Conservation (phyloP, 2,113 vertebrate species). For the Microtus ochrogaster region DNA sequence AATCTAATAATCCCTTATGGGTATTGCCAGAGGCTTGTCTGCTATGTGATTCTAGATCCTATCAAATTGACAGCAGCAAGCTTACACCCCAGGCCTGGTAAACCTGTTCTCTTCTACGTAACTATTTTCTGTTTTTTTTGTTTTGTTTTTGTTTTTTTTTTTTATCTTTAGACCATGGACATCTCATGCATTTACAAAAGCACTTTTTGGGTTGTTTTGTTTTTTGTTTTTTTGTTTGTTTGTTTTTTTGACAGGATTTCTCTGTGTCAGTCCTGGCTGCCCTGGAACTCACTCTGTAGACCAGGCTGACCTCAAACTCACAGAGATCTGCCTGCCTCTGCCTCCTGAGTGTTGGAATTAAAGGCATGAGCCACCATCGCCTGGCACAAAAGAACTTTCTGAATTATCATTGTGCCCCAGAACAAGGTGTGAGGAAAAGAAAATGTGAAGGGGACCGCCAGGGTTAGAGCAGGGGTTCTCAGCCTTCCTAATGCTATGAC, state of each 20-base stretch:
- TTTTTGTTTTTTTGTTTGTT: too few relatives aligned
- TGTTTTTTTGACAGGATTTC: neutral
- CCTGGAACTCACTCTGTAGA: neutral
- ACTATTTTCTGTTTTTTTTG: neutral
- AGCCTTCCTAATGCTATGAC: neutral
- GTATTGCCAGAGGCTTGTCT: neutral
- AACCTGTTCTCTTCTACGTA: neutral
- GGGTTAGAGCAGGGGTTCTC: neutral
- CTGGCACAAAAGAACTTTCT: neutral
- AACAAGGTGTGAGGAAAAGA: neutral
- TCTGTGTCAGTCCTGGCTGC: neutral
- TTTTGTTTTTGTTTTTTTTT: neutral
- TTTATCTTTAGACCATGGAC: neutral
- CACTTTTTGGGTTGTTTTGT: too few relatives aligned
- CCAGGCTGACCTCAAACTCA: neutral
- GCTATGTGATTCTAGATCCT: neutral
- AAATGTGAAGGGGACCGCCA: accelerated
- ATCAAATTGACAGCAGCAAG: neutral
- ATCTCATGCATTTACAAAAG: neutral
- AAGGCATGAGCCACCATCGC: neutral
- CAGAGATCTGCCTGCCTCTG: neutral
- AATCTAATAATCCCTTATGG: neutral
- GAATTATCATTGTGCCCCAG: neutral
- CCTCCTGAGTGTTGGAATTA: neutral
- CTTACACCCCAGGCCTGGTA: neutral